phyloP scores from a whole-genome alignment of 92 coral and sea anemone species.

The Parazoanthus swiftii region DNA sequence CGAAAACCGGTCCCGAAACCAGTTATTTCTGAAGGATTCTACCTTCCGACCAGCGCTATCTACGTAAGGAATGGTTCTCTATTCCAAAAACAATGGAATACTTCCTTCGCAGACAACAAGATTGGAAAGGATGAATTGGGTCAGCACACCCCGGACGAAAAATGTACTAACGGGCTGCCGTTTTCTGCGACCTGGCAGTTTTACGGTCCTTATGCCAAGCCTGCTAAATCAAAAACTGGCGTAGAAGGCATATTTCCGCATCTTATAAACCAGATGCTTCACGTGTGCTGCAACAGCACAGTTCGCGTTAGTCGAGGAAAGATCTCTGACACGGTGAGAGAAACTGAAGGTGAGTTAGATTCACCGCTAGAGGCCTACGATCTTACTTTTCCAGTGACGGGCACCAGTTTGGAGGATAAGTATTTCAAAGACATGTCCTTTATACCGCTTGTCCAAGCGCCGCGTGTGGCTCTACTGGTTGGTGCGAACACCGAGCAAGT shows the following conservation, averaged over 20 bases:
- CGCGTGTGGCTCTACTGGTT: constrained; percentile 86
- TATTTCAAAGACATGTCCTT: constrained; percentile 78
- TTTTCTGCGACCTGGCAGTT: constrained; percentile 92
- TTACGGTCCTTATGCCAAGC: constrained; percentile 91
- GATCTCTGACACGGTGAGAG: constrained; percentile 66
- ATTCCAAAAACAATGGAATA: constrained; percentile 29
- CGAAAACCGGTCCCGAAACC: constrained; percentile 1
- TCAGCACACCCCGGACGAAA: constrained; percentile 71
- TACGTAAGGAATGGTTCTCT: constrained; percentile 28
- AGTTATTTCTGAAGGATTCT: constrained; percentile 46
- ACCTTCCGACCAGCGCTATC: constrained; percentile 40
- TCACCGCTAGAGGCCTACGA: constrained; percentile 65
- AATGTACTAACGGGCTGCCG: constrained; percentile 75
- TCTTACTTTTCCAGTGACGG: constrained; percentile 86
- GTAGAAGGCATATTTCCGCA: constrained; percentile 94
- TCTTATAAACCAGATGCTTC: constrained; percentile 74
- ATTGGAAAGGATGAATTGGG: constrained; percentile 53
- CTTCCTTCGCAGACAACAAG: constrained; percentile 48
- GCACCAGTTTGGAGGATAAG: constrained; percentile 63
- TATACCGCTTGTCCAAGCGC: constrained; percentile 84
- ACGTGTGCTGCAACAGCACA: constrained; percentile 71
- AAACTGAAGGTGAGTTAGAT: constrained; percentile 70
- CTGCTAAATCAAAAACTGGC: constrained; percentile 48
- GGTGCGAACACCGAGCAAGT: constrained; percentile 64
- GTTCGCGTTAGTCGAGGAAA: constrained; percentile 65